These are phyloP conservation scores for Oreochromis aureus DNA, from an alignment of 2,113 vertebrate species.

Conservation along the genomic window DNA sequence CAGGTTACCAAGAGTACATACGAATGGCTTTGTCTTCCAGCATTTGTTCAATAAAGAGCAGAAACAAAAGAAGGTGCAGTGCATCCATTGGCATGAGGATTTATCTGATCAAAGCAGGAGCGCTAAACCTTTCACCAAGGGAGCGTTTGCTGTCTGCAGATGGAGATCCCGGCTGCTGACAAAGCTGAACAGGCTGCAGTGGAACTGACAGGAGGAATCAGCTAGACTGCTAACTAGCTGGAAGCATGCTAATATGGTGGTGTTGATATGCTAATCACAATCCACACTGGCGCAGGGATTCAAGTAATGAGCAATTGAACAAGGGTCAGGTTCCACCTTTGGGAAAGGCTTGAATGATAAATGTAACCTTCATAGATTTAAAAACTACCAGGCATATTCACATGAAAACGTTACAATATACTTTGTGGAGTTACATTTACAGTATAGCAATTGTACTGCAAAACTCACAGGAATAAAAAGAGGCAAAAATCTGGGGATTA, in stretches of 20 bases:
- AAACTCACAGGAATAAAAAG: neutral
- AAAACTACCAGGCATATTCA: neutral
- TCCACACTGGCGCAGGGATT: slow-evolving; percentile 15
- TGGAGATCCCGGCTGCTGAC: slow-evolving; percentile 42
- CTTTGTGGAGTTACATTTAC: neutral
- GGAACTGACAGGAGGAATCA: neutral
- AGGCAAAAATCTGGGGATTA: neutral
- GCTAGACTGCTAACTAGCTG: slow-evolving; percentile 15
- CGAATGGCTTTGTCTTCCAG: neutral
- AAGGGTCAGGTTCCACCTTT: slow-evolving; percentile 37
- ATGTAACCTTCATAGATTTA: neutral
- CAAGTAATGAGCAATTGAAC: slow-evolving; percentile 36
- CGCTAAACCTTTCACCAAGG: slow-evolving; percentile 15
- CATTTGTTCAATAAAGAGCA: neutral
- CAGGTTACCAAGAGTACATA: neutral
- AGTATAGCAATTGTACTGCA: neutral
- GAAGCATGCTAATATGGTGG: slow-evolving; percentile 53
- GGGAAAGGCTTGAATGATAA: slow-evolving; percentile 12
- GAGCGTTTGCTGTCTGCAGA: slow-evolving; percentile 19
- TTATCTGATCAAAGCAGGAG: slow-evolving; percentile 54
- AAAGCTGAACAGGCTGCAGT: slow-evolving; percentile 33
- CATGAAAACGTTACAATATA: neutral
- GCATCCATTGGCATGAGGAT: slow-evolving; percentile 21
- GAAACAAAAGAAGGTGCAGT: neutral
- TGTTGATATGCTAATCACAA: slow-evolving; percentile 50